These are phyloP conservation scores for Erebia epiphron DNA, from an alignment of 2,888 invertebrate species.

Conservation along the genomic window DNA sequence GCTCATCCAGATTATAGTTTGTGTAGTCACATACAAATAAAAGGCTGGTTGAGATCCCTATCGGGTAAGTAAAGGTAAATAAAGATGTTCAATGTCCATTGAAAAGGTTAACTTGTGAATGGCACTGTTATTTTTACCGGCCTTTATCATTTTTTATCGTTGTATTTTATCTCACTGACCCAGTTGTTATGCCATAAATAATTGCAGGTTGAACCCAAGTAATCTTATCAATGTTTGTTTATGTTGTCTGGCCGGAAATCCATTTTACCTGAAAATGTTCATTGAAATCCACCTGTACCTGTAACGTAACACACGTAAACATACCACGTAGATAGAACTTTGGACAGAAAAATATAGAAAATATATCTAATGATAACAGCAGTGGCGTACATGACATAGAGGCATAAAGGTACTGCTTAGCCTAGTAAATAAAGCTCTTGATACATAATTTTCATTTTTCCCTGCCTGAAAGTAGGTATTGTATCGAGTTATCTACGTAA, in stretches of 20 bases:
- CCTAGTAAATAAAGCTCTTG: no score
- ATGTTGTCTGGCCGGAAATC: constrained; percentile 31
- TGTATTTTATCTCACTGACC: constrained; percentile 17
- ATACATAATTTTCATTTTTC: no score
- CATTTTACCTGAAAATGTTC: constrained; percentile 21
- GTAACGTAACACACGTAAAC: no score
- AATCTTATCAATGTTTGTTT: constrained; percentile 19
- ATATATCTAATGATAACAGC: no score
- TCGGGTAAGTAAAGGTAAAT: constrained; percentile 5
- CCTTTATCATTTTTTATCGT: constrained; percentile 31
- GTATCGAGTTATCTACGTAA: no score
- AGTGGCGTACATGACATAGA: no score
- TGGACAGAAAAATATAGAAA: no score
- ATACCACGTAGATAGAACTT: no score
- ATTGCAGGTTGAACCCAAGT: constrained; percentile 19
- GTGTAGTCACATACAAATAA: not conserved
- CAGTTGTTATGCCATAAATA: constrained; percentile 18
- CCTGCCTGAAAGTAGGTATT: no score
- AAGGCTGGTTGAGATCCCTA: not conserved
- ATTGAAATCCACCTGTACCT: not conserved
- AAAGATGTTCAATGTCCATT: constrained; percentile 17
- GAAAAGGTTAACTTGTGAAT: constrained; percentile 19
- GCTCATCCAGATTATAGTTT: not conserved
- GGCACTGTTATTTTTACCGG: constrained; percentile 16
- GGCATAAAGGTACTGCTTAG: no score